A percentile compares a stretch with the other conserved stretches of the same genome.
phyloP scores from a whole-genome alignment of 92 coral and sea anemone genomes.

The Heliopora coerulea region DNA sequence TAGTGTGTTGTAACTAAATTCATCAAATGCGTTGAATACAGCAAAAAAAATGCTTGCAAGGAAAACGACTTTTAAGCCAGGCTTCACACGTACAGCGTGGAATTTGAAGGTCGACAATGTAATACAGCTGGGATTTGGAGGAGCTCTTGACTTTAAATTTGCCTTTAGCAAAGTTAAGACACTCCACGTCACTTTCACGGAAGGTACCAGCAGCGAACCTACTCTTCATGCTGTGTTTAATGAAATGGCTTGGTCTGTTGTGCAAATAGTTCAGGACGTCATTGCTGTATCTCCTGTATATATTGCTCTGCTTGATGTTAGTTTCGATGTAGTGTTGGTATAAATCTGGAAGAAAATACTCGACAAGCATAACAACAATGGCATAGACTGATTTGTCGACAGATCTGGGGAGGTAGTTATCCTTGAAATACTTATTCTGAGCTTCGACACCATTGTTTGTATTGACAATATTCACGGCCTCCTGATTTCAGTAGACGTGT shows the following conservation, averaged over 20 bases:
- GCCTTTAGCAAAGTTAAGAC: slow-evolving; percentile 39
- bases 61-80: slow-evolving; percentile 54
- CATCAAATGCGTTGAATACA: slow-evolving; percentile 38
- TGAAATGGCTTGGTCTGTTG: slow-evolving; percentile 46
- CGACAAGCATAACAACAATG: slow-evolving; percentile 50
- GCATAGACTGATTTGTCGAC: slow-evolving; percentile 65
- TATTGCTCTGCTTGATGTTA: slow-evolving; percentile 52
- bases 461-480: slow-evolving; percentile 56
- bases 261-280: slow-evolving; percentile 48
- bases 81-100: slow-evolving; percentile 59
- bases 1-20: slow-evolving; percentile 48
- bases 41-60: slow-evolving; percentile 56
- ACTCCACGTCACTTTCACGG: slow-evolving; percentile 47
- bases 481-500: slow-evolving; percentile 56
- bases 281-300: slow-evolving; percentile 42
- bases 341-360: slow-evolving; percentile 58
- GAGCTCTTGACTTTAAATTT: slow-evolving; percentile 32
- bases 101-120: slow-evolving; percentile 31
- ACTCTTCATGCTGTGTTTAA: slow-evolving; percentile 47
- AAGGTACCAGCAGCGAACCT: slow-evolving; percentile 9
- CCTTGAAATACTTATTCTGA: slow-evolving; percentile 63
- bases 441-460: slow-evolving; percentile 64
- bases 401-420: slow-evolving; percentile 55
- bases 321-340: slow-evolving; percentile 59
- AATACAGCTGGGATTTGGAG: neutral